Evolutionary conservation across 2,888 invertebrate species (phyloP).

Genomic region (Aporophyla nigra): DNA sequence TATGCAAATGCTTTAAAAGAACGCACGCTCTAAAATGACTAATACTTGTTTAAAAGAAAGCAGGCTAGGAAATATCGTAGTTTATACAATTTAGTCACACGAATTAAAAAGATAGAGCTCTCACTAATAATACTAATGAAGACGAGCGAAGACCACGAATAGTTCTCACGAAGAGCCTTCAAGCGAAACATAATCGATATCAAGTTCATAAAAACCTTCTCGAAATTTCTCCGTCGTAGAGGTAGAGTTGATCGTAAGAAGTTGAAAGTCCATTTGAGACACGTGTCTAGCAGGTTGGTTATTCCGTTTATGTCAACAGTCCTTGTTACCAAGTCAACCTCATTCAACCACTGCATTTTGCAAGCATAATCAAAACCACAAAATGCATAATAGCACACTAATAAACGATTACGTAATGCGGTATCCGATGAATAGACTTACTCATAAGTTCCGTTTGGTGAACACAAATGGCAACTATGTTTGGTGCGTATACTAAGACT

Average conservation of each 20-base stretch:
- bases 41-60: not conserved
- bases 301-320: constrained; percentile 49
- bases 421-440: constrained; percentile 52
- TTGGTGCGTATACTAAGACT: constrained; percentile 55
- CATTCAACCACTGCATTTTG: constrained; percentile 46
- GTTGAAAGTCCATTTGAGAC: constrained; percentile 62
- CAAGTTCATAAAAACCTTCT: constrained; percentile 29
- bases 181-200: constrained; percentile 19
- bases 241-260: constrained; percentile 29
- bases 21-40: constrained; percentile 2
- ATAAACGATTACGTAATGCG: constrained; percentile 62
- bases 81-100: not conserved
- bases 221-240: constrained; percentile 27
- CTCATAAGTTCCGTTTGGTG: constrained; percentile 64
- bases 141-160: not conserved
- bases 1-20: constrained; percentile 60
- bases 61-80: not conserved
- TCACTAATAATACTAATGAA: not conserved
- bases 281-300: constrained; percentile 54
- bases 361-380: constrained; percentile 51
- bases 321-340: constrained; percentile 60
- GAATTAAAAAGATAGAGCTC: not conserved
- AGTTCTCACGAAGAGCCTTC: not conserved
- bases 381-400: constrained; percentile 59
- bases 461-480: constrained; percentile 59